Evolutionary conservation across 2,888 invertebrate genomes (phyloP), one percentile per base, ranked within the genome.

Genomic region (Torymus auratus): DNA sequence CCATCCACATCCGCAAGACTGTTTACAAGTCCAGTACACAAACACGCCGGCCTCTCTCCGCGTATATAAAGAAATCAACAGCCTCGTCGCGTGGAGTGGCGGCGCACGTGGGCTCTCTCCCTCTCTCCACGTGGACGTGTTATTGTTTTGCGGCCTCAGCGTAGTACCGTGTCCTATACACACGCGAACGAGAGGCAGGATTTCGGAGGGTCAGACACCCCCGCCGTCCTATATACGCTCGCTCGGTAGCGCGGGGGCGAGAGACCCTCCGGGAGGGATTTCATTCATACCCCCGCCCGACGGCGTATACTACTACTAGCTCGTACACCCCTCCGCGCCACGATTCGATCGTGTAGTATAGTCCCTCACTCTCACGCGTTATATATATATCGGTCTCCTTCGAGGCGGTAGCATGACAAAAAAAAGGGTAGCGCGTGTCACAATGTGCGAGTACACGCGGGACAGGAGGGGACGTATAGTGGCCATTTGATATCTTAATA

Each of bases 401-500:
- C 71, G 52, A 55, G 55, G 14, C 61, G n/a, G 28, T 55, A 15
- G 62, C 17, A 41, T 23, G 60, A 41, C 12, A 15, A 60, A 17
- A 28, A 78, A 78, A 78, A 58, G 60, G 65, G 52, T 65, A 58
- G 73, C 50, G 50, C 11, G 13, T 41, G 15, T 68, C 62, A 88
- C 84, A 86, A 86, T 52, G 53, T 60, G 61, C 61, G 23, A 14
- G 2, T 53, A 56, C 20, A 61, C 61, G 20, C 4, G 14, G 85
- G 86, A 85, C 88, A 88, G 85, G 85, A 85, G 79, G 86, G 86
- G 87, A 88, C 88, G 58, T 53, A 52, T 20, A 20, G 20, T 86
- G 87, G 88, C 88, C 87, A 88, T 89, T 90, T 89, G 90, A 90
- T 90, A 90, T 90, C 90, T 90, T 89, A 89, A 90, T 88, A 87